phyloP scores from a whole-genome alignment of 2,113 vertebrate genomes.

The Mesitornis unicolor region DNA sequence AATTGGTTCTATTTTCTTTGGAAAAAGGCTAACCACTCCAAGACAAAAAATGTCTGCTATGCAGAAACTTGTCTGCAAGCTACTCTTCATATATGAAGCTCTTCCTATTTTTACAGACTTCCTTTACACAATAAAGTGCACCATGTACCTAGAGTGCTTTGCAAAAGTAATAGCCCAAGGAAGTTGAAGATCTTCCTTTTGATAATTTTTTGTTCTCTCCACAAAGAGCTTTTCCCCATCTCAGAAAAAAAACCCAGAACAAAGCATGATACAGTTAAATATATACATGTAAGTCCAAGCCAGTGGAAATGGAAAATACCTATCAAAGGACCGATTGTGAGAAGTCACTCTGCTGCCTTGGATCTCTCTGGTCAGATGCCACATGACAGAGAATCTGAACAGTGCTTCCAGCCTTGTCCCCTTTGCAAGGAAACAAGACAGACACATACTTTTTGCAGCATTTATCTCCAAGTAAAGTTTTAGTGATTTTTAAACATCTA shows the following conservation, averaged over 20 bases:
- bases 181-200: neutral
- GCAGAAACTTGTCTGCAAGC: neutral
- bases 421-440: constrained; percentile 61
- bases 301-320: constrained; percentile 72
- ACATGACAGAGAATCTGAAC: constrained; percentile 92
- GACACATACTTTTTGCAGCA: neutral
- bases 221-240: neutral
- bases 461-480: neutral
- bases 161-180: neutral
- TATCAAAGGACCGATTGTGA: constrained; percentile 91
- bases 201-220: neutral
- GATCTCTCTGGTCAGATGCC: constrained; percentile 95
- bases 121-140: neutral
- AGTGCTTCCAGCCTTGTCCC: constrained; percentile 88
- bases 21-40: neutral
- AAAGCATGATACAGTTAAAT: neutral
- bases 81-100: neutral
- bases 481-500: neutral
- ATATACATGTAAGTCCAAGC: neutral
- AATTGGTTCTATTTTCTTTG: neutral
- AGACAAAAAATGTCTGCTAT: neutral
- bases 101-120: neutral
- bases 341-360: constrained; percentile 87
- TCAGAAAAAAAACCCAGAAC: neutral
- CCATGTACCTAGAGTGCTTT: neutral